Evolutionary conservation across 1,140 invertebrate genomes (phyloP).

Genomic region (Hylyphantes graminicola): DNA sequence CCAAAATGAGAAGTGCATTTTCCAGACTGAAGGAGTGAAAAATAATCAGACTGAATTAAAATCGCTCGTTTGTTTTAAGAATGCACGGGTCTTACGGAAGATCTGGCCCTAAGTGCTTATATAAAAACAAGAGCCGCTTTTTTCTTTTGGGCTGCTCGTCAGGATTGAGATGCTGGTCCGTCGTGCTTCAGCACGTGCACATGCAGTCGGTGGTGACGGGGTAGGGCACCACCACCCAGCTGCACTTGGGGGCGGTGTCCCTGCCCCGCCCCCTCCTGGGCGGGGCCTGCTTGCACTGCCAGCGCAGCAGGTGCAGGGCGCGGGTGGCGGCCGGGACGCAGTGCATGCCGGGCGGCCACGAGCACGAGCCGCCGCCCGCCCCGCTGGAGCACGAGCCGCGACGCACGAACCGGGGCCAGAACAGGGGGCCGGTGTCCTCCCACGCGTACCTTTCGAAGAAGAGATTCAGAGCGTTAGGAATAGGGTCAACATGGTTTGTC

Average conservation of each 20-base stretch:
- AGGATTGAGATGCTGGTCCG: too few relatives aligned
- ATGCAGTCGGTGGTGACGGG: slow-evolving; percentile 67
- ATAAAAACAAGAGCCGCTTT: too few relatives aligned
- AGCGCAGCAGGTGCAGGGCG: slow-evolving; percentile 67
- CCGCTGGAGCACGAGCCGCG: slow-evolving; percentile 65
- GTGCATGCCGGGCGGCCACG: slow-evolving; percentile 69
- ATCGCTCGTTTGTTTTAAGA: too few relatives aligned
- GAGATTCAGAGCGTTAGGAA: too few relatives aligned
- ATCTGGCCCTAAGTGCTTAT: too few relatives aligned
- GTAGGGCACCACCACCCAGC: slow-evolving; percentile 69
- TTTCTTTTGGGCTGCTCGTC: too few relatives aligned
- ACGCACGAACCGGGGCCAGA: slow-evolving; percentile 69
- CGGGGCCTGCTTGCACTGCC: slow-evolving; percentile 66
- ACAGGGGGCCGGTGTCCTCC: slow-evolving; percentile 68
- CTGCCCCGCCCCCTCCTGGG: slow-evolving; percentile 60
- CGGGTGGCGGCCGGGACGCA: slow-evolving; percentile 66
- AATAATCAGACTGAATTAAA: too few relatives aligned
- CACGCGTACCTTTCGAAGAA: slow-evolving; percentile 64
- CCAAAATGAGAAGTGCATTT: too few relatives aligned
- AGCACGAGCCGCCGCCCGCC: slow-evolving; percentile 65
- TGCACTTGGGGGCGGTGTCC: slow-evolving; percentile 61
- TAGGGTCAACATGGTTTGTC: too few relatives aligned
- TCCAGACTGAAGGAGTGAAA: too few relatives aligned
- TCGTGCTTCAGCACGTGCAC: slow-evolving; percentile 64
- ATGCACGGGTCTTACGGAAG: too few relatives aligned